phyloP scores from a whole-genome alignment of 2,113 vertebrate species.

The Bombycilla garrulus region DNA sequence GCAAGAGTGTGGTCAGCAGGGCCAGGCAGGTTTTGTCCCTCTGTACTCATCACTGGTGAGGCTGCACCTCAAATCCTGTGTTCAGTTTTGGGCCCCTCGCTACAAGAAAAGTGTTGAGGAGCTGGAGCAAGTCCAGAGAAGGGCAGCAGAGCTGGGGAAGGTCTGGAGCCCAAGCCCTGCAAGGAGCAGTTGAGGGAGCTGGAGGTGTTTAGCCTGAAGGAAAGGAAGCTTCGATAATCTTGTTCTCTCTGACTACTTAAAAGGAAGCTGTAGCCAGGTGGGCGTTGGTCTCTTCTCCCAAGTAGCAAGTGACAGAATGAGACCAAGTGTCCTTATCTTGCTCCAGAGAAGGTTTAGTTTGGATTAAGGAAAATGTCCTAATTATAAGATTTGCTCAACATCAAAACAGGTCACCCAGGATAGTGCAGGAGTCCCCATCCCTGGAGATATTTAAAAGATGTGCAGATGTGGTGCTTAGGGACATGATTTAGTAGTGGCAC shows the following conservation, averaged over 20 bases:
- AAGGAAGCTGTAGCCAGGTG: neutral
- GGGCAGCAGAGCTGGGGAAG: neutral
- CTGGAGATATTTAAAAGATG: neutral
- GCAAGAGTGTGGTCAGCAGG: rapidly evolving
- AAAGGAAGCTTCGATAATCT: neutral
- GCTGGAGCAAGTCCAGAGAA: neutral
- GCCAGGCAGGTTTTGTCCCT: neutral
- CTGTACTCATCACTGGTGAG: rapidly evolving
- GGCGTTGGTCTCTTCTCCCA: neutral
- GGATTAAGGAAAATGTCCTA: neutral
- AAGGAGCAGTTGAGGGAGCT: neutral
- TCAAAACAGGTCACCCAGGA: rapidly evolving
- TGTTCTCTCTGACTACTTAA: rapidly evolving
- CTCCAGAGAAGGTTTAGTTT: neutral
- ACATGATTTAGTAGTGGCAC: neutral
- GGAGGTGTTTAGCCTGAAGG: neutral
- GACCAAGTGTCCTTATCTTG: neutral
- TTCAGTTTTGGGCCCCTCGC: neutral
- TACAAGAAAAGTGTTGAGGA: neutral
- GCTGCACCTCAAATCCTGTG: neutral
- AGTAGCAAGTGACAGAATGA: neutral
- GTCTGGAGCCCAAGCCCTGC: neutral
- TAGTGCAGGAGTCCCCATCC: neutral
- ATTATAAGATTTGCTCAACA: neutral
- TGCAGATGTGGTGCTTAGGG: too few relatives aligned